phyloP scores from a whole-genome alignment of 2,113 vertebrate genomes.

The Paratilapia polleni region DNA sequence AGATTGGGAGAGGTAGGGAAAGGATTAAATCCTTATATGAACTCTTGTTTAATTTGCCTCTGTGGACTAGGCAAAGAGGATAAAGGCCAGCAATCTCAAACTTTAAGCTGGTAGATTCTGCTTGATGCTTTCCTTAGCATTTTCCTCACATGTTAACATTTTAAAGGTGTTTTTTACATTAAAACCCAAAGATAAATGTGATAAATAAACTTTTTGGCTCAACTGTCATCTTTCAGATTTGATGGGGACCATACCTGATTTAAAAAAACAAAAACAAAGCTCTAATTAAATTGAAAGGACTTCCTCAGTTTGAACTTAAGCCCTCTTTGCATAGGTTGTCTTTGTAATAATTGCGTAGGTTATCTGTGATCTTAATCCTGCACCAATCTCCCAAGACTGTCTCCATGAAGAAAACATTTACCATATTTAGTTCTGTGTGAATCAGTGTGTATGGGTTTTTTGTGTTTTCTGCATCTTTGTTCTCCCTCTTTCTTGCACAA shows the following conservation, averaged over 20 bases:
- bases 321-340: not conserved
- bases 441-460: not conserved
- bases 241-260: not conserved
- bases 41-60: slow-evolving; percentile 36
- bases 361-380: not conserved
- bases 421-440: not conserved
- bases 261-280: too few species aligned
- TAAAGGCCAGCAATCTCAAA: not conserved
- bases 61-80: not conserved
- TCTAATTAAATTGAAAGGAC: not conserved
- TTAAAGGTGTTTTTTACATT: not conserved
- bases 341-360: not conserved
- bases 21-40: slow-evolving; percentile 46
- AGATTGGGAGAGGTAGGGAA: slow-evolving; percentile 31
- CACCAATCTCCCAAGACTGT: not conserved
- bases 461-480: not conserved
- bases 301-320: not conserved
- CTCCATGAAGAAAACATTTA: too few species aligned
- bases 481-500: accelerated
- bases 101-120: slow-evolving; percentile 2
- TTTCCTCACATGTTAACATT: not conserved
- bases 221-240: not conserved
- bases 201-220: not conserved
- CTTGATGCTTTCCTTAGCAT: not conserved
- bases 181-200: accelerated